Evolutionary conservation across 1,140 invertebrate species (phyloP).

Genomic region (Drosophila virilis): DNA sequence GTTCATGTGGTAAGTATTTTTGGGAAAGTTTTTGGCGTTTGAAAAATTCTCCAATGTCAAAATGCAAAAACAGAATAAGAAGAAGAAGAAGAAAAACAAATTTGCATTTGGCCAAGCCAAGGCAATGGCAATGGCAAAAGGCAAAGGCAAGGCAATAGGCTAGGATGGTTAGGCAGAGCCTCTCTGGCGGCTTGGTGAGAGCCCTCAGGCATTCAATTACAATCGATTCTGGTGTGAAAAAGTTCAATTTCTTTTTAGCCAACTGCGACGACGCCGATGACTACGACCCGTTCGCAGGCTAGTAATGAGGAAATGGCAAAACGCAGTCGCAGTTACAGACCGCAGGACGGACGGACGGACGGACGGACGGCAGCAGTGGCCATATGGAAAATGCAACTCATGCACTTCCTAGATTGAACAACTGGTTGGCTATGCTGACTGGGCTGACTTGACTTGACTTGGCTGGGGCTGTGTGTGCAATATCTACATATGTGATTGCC

Average conservation of each 20-base stretch:
- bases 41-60: constrained; percentile 80
- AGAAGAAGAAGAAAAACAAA: constrained; percentile 43
- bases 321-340: constrained; percentile 57
- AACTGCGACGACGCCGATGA: constrained; percentile 56
- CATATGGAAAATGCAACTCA: constrained; percentile 82
- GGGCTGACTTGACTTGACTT: constrained; percentile 43
- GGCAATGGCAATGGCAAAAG: constrained; percentile 24
- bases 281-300: constrained; percentile 69
- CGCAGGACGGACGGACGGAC: constrained; percentile 7
- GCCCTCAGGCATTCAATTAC: constrained; percentile 81
- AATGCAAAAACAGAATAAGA: constrained; percentile 36
- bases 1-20: constrained; percentile 32
- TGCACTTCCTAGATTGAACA: constrained; percentile 83
- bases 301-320: constrained; percentile 83
- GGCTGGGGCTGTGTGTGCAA: constrained; percentile 66
- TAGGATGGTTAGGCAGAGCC: constrained; percentile 33
- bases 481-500: constrained; percentile 83
- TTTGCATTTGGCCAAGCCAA: constrained; percentile 62
- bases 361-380: constrained; percentile 44
- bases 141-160: constrained; percentile 29
- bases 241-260: constrained; percentile 80
- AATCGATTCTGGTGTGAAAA: constrained; percentile 83
- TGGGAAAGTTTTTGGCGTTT: constrained; percentile 59
- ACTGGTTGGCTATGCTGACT: constrained; percentile 70
- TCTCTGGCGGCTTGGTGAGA: constrained; percentile 32